Conservation (phyloP, 2,113 vertebrate genomes). For the Cygnus buccinator region DNA sequence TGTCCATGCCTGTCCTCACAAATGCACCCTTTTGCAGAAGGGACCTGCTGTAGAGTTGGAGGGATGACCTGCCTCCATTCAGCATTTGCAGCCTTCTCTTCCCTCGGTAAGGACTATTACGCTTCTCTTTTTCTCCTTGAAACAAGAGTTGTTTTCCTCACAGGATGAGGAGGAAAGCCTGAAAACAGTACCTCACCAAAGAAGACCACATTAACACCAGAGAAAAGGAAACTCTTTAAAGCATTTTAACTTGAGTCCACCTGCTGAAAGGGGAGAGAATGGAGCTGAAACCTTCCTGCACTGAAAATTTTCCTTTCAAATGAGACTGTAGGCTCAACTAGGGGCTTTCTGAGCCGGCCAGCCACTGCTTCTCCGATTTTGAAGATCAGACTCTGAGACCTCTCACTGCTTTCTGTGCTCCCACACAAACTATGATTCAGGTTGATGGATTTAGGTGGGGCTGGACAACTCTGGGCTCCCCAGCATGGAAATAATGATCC, state of each 20-base stretch:
- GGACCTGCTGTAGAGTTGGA: neutral
- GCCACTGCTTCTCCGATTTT: neutral
- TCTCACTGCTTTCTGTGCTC: neutral
- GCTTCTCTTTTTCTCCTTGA: neutral
- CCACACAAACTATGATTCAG: neutral
- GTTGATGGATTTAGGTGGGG: neutral
- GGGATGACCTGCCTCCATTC: neutral
- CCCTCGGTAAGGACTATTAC: neutral
- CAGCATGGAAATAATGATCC: neutral
- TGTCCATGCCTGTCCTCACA: neutral
- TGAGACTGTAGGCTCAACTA: neutral
- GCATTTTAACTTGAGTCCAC: neutral
- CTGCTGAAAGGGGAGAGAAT: neutral
- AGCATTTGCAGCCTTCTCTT: neutral
- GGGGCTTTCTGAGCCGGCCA: neutral
- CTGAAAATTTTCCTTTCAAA: neutral
- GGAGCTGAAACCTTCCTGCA: neutral
- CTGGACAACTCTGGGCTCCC: neutral
- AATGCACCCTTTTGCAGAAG: neutral
- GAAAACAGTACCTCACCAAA: neutral
- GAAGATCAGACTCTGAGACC: neutral
- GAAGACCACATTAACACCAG: neutral
- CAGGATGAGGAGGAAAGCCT: neutral
- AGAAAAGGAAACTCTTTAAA: neutral
- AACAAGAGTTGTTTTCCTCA: neutral